A percentile compares a stretch with the other conserved stretches of the same genome.
Evolutionary conservation across 2,888 invertebrate species (phyloP).

Genomic region (Odontocolon sp.): DNA sequence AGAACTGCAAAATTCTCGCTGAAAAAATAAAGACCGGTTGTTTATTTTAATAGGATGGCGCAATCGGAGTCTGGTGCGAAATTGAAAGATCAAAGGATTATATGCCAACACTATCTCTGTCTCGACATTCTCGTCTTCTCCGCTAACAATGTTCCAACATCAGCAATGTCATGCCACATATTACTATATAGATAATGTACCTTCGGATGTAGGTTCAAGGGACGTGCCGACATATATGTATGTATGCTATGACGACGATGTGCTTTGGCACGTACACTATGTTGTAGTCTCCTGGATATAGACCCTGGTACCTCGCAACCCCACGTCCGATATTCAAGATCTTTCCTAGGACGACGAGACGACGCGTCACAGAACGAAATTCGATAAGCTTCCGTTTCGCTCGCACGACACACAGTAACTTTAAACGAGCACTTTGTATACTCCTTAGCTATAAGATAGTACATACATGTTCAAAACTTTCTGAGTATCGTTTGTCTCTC

Average conservation of each 20-base stretch:
- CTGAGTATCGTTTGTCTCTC: neutral
- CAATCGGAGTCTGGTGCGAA: conserved; percentile 59
- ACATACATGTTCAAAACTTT: neutral
- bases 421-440: conserved; percentile 25
- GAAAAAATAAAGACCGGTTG: conserved; percentile 26
- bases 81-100: conserved; percentile 75
- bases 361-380: conserved; percentile 41
- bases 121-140: conserved; percentile 28
- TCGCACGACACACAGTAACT: neutral
- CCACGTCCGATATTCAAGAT: conserved; percentile 31
- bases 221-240: conserved; percentile 6
- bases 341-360: conserved; percentile 5
- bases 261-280: conserved; percentile 11
- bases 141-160: conserved; percentile 41
- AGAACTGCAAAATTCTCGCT: conserved; percentile 19
- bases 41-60: conserved; percentile 35
- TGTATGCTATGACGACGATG: neutral
- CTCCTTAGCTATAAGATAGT: neutral
- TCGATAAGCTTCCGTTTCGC: conserved; percentile 36
- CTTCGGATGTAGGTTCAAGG: conserved; percentile 17
- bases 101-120: conserved; percentile 11
- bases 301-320: neutral
- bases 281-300: conserved; percentile 8
- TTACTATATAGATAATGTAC: no score
- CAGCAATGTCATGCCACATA: neutral